Evolutionary conservation across 2,113 vertebrate species (phyloP).

Genomic region (Thamnaconus septentrionalis): DNA sequence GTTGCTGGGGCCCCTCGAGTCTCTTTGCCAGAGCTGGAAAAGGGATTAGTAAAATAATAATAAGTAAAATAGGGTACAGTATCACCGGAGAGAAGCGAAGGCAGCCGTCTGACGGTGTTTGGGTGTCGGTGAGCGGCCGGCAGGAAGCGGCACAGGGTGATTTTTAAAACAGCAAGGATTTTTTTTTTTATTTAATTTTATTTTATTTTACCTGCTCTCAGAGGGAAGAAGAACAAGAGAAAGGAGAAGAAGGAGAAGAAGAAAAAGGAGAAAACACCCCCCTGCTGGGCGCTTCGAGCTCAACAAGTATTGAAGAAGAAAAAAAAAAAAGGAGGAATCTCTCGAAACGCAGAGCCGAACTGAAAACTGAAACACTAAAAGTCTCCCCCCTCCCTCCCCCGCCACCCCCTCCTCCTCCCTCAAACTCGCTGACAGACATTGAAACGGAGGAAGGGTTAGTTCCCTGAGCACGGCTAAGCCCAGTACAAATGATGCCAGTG

Average conservation of each 20-base stretch:
- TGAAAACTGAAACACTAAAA: constrained; percentile 69
- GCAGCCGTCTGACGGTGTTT: constrained; percentile 41
- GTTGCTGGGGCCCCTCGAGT: constrained; percentile 5
- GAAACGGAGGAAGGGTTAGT: constrained; percentile 69
- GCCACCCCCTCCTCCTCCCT: constrained; percentile 25
- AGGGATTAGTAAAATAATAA: constrained; percentile 57
- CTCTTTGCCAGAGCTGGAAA: constrained; percentile 42
- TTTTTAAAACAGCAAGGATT: constrained; percentile 1
- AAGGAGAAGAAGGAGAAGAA: not conserved
- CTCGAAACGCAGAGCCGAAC: constrained; percentile 50
- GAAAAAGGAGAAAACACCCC: not conserved
- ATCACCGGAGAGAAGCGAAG: constrained; percentile 56
- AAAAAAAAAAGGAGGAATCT: constrained; percentile 27
- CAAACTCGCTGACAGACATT: constrained; percentile 65
- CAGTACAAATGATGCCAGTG: constrained; percentile 76
- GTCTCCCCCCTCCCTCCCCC: constrained; percentile 15
- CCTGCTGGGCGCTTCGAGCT: constrained; percentile 29
- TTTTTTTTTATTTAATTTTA: too few relatives aligned
- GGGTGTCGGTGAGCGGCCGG: constrained; percentile 35
- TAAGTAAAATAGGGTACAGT: constrained; percentile 65
- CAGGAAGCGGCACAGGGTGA: constrained; percentile 42
- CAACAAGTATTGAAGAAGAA: constrained; percentile 42
- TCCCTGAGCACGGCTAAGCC: constrained; percentile 74
- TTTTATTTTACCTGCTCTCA: not conserved
- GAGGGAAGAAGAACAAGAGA: constrained; percentile 40